Conservation (phyloP, 1,140 invertebrate genomes). For the Scaptomyza montana region DNA sequence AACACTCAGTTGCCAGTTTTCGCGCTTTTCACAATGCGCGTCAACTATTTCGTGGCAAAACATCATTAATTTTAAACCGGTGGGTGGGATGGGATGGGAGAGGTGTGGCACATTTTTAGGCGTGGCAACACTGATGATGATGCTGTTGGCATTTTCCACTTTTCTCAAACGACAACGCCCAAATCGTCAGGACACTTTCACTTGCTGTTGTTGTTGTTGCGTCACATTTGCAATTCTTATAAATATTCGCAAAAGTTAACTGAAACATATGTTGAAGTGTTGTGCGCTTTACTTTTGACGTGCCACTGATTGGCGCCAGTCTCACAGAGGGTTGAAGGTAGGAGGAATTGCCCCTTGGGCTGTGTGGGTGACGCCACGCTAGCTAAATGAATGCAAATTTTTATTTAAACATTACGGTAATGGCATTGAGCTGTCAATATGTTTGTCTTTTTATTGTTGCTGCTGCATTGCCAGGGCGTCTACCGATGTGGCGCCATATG, state of each 20-base stretch:
- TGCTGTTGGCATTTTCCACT: conserved; percentile 63
- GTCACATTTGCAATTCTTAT: conserved; percentile 70
- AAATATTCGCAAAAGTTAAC: conserved; percentile 61
- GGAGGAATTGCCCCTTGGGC: conserved; percentile 2
- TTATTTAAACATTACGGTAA: conserved; percentile 79
- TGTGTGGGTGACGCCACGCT: conserved; percentile 17
- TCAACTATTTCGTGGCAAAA: conserved; percentile 67
- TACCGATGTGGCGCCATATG: background rate
- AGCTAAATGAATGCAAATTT: conserved; percentile 78
- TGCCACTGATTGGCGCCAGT: conserved; percentile 66
- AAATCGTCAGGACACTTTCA: conserved; percentile 72
- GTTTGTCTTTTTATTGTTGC: conserved; percentile 71
- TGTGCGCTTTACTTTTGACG: conserved; percentile 59
- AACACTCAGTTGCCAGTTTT: conserved; percentile 25
- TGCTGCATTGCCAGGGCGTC: conserved; percentile 7
- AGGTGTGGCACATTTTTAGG: conserved; percentile 14
- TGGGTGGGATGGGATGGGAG: conserved; percentile 6
- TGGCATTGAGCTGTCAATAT: conserved; percentile 80
- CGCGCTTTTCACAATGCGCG: conserved; percentile 27
- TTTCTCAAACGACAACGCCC: conserved; percentile 54
- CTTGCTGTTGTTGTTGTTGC: conserved; percentile 36
- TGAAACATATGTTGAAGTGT: conserved; percentile 69
- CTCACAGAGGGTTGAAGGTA: background rate
- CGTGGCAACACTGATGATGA: conserved; percentile 42
- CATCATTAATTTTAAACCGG: conserved; percentile 71